These are phyloP conservation scores for honey bee (Apis mellifera) DNA, from an alignment of 1,140 invertebrate species.

Conservation along the genomic window Amel_HAv3.1 CM009935.2:13108001-13108500, in stretches of 20 bases:
- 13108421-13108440: neutral
- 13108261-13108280: no score
- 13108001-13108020: constrained; percentile 44
- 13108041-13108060: constrained; percentile 25
- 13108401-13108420: neutral
- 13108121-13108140: neutral
- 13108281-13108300: neutral
- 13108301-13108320: neutral
- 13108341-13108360: no score
- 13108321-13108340: neutral
- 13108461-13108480: neutral
- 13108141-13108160: constrained; percentile 20
- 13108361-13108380: no score
- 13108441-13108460: neutral
- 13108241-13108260: neutral
- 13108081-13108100: constrained; percentile 30
- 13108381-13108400: no score
- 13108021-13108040: constrained; percentile 25
- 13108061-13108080: neutral
- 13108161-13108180: neutral
- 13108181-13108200: neutral
- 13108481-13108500: no score
- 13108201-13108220: neutral
- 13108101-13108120: neutral
- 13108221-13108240: constrained; percentile 26